phyloP scores from a whole-genome alignment of 1,140 invertebrate genomes.

The Eurosta solidaginis region DNA sequence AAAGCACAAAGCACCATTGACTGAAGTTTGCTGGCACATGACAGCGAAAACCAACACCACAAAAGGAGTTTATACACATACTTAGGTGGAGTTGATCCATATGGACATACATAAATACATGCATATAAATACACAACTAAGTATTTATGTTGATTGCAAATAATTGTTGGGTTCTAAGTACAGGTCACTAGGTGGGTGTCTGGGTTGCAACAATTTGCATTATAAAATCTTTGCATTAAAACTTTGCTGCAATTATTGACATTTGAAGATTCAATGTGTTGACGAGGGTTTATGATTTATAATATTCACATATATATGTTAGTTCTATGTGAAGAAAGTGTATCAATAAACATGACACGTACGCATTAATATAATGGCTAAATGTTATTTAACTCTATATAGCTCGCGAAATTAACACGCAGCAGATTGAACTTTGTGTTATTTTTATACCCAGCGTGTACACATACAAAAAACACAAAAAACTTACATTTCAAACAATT shows the following conservation, averaged over 20 bases:
- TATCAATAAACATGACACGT: too few relatives aligned
- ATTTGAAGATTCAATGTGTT: background rate
- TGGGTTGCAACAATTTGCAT: background rate
- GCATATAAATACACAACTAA: background rate
- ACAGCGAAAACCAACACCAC: constrained; percentile 29
- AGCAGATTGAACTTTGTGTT: too few relatives aligned
- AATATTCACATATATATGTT: too few relatives aligned
- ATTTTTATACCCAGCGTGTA: too few relatives aligned
- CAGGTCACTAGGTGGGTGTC: constrained; percentile 34
- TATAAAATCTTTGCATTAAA: background rate
- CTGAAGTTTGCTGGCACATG: background rate
- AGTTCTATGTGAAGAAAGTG: too few relatives aligned
- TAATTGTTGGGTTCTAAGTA: constrained; percentile 9
- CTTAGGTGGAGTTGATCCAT: background rate
- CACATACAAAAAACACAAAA: too few relatives aligned
- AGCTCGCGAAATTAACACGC: too few relatives aligned
- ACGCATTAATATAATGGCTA: too few relatives aligned
- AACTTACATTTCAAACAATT: too few relatives aligned
- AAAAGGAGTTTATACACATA: constrained; percentile 12
- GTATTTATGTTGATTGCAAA: background rate
- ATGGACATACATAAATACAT: background rate
- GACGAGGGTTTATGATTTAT: background rate
- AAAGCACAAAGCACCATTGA: background rate
- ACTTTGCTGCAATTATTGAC: background rate
- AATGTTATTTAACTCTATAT: too few relatives aligned